phyloP scores from a whole-genome alignment of 2,797 vertebrate species.

The Ataeniobius toweri region DNA sequence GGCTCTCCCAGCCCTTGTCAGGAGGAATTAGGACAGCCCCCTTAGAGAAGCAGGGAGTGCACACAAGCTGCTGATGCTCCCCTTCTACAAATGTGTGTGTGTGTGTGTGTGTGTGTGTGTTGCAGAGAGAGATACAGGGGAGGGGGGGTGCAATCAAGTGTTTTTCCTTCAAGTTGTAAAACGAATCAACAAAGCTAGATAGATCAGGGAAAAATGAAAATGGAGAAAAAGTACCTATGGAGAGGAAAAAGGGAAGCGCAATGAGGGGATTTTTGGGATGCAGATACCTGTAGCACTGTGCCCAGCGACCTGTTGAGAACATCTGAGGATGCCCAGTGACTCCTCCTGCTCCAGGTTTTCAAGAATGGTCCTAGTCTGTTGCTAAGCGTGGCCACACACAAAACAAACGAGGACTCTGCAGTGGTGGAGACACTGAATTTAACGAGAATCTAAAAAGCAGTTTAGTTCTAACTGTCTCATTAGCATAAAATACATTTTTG shows the following conservation, averaged over 20 bases:
- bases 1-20: constrained; percentile 79
- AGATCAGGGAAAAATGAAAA: constrained; percentile 15
- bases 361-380: constrained; percentile 58
- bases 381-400: constrained; percentile 31
- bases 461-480: neutral
- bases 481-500: neutral
- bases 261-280: neutral
- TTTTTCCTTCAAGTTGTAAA: constrained; percentile 22
- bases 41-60: constrained; percentile 66
- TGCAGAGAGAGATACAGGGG: constrained; percentile 2
- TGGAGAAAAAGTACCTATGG: neutral
- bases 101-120: constrained; percentile 3
- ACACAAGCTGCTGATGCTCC: constrained; percentile 70
- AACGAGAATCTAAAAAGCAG: neutral
- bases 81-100: constrained; percentile 34
- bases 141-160: constrained; percentile 15
- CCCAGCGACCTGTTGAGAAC: constrained; percentile 65
- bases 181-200: constrained; percentile 10
- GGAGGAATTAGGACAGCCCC: constrained; percentile 81
- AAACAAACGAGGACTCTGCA: neutral
- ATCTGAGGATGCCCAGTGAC: constrained; percentile 61
- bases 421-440: neutral
- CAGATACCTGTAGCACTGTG: constrained; percentile 50
- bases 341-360: constrained; percentile 55
- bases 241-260: neutral